These are phyloP conservation scores for Lophura swinhoii DNA, from an alignment of 2,797 vertebrate species.

Conservation along the genomic window DNA sequence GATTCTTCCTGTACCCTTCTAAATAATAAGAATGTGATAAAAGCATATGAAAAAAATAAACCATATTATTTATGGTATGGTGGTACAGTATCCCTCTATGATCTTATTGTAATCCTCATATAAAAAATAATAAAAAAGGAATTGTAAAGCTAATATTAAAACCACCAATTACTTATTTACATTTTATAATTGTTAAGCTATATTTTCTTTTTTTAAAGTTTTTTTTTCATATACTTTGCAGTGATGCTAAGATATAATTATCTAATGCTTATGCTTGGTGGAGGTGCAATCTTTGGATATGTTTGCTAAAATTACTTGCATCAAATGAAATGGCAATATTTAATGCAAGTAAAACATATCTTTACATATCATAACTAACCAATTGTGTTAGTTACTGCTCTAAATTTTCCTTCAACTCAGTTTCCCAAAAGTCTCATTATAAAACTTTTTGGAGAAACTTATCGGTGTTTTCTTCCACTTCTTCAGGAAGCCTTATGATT, in stretches of 20 bases:
- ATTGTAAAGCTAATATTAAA: neutral
- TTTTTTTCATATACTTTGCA: neutral
- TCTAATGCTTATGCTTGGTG: constrained; percentile 55
- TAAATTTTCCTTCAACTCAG: neutral
- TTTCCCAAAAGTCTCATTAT: constrained; percentile 23
- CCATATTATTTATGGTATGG: neutral
- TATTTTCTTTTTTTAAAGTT: neutral
- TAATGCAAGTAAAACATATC: constrained; percentile 73
- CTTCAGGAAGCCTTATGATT: neutral
- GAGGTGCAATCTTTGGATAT: constrained; percentile 41
- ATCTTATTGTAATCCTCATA: neutral
- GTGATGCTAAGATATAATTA: neutral
- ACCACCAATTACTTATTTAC: neutral
- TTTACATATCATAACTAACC: constrained; percentile 45
- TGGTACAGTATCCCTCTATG: neutral
- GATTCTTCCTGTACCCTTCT: neutral
- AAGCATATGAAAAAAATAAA: neutral
- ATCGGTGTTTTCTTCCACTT: neutral
- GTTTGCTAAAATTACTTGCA: constrained; percentile 65
- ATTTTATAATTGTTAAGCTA: neutral
- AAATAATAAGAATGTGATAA: neutral
- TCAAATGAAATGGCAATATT: constrained; percentile 67
- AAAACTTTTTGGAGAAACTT: neutral
- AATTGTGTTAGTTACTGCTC: constrained; percentile 7
- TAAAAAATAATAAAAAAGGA: neutral